phyloP scores from a whole-genome alignment of 2,797 vertebrate species.

The Cyprinella venusta region DNA sequence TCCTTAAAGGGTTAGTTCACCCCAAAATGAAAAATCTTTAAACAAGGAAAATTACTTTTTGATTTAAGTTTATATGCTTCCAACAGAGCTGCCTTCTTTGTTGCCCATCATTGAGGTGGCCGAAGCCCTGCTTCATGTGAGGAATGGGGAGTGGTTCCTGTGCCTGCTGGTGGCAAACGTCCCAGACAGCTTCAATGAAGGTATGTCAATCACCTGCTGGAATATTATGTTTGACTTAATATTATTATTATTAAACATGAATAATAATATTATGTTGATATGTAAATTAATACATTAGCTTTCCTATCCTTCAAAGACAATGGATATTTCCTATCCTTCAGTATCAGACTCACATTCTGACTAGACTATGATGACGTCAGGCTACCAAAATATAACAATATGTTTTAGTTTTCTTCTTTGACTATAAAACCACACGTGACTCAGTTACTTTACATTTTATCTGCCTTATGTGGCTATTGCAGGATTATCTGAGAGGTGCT shows the following conservation, averaged over 20 bases:
- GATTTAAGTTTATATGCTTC: not conserved
- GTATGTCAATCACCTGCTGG: slow-evolving; percentile 68
- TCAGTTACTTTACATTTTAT: not conserved
- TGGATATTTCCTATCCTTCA: no score
- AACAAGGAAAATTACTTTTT: not conserved
- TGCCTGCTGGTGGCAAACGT: slow-evolving; percentile 97
- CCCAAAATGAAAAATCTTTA: no score
- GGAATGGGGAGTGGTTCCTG: slow-evolving; percentile 97
- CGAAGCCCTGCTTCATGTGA: slow-evolving; percentile 93
- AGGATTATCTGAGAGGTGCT: not conserved
- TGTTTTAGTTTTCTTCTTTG: not conserved
- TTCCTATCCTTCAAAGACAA: no score
- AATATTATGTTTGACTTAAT: not conserved
- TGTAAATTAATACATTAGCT: no score
- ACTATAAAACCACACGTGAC: not conserved
- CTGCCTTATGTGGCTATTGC: not conserved
- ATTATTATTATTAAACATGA: no score
- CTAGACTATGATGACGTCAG: no score
- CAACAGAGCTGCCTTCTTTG: slow-evolving; percentile 89
- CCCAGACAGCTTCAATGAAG: slow-evolving; percentile 98
- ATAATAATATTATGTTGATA: no score
- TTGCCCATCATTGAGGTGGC: slow-evolving; percentile 96
- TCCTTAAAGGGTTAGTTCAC: no score
- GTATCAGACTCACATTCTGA: no score
- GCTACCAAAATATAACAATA: not conserved